Percentiles rank a stretch among this genome's conserved stretches.
phyloP scores from a whole-genome alignment of 2,113 vertebrate genomes.

The Amazona vittata region DNA sequence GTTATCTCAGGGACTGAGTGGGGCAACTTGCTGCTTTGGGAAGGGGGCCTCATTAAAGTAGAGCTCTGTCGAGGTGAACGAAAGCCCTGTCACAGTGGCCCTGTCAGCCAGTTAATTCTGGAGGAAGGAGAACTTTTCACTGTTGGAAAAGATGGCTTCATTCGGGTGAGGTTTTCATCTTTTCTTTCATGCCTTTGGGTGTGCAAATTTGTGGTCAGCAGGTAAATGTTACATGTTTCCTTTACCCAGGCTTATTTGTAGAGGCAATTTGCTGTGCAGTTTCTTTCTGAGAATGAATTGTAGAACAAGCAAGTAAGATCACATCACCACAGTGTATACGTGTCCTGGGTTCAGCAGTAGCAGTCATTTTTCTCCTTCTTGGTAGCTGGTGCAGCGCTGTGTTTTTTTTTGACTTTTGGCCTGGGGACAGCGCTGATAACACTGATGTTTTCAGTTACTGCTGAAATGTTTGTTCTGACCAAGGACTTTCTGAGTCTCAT shows the following conservation, averaged over 20 bases:
- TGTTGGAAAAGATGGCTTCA: conserved; percentile 85
- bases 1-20: conserved; percentile 93
- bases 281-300: background rate
- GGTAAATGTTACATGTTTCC: background rate
- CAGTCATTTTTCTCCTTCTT: no score
- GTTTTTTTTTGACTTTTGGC: no score
- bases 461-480: no score
- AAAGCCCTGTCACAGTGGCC: conserved; percentile 82
- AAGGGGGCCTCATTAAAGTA: conserved; percentile 87
- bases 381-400: no score
- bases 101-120: conserved; percentile 84
- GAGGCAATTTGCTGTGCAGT: background rate
- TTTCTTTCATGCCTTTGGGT: background rate
- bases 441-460: no score
- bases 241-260: background rate
- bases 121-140: conserved; percentile 90
- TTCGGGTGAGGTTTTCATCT: conserved; percentile 80
- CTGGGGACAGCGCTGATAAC: no score
- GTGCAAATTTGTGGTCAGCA: background rate
- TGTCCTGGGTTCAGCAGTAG: no score
- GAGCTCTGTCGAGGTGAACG: conserved; percentile 82
- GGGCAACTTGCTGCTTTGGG: conserved; percentile 96
- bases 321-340: background rate
- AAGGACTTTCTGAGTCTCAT: no score
- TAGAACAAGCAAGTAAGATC: background rate